Percentiles rank a stretch among this genome's conserved stretches.
Evolutionary conservation across 2,113 vertebrate genomes (phyloP).

Genomic region (Caranx melampygus): DNA sequence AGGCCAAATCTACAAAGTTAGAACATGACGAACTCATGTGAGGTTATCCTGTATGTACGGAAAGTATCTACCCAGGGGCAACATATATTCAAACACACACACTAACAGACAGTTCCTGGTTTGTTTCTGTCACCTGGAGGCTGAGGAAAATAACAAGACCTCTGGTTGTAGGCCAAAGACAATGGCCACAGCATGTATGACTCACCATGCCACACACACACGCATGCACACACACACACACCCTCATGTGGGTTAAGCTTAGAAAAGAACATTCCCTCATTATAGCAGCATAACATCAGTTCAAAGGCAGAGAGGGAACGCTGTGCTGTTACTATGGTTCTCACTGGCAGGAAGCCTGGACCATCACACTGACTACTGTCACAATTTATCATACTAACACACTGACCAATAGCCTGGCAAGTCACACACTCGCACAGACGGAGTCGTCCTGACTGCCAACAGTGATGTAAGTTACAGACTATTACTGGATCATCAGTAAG

Average conservation of each 20-base stretch:
- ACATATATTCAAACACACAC: background rate
- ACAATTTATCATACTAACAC: slow-evolving; percentile 57
- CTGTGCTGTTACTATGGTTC: slow-evolving; percentile 57
- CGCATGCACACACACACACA: slow-evolving; percentile 5
- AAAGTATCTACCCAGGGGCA: slow-evolving; percentile 15
- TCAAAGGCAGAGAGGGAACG: slow-evolving; percentile 56
- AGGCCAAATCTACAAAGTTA: slow-evolving; percentile 30
- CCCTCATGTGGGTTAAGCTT: slow-evolving; percentile 51
- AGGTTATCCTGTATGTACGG: slow-evolving; percentile 24
- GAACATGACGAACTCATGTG: slow-evolving; percentile 55
- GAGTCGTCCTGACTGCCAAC: slow-evolving; percentile 21
- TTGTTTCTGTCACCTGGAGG: slow-evolving; percentile 60
- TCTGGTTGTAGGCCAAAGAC: slow-evolving; percentile 63
- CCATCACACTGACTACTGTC: slow-evolving; percentile 57
- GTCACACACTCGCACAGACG: slow-evolving; percentile 23
- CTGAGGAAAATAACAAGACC: slow-evolving; percentile 52
- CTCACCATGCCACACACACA: slow-evolving; percentile 38
- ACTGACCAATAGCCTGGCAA: slow-evolving; percentile 51
- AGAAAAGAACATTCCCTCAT: slow-evolving; percentile 72
- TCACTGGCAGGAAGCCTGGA: slow-evolving; percentile 62
- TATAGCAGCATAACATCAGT: slow-evolving; percentile 58
- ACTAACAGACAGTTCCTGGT: slow-evolving; percentile 9
- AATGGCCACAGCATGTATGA: slow-evolving; percentile 66
- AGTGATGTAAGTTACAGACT: slow-evolving; percentile 42
- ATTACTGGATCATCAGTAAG: slow-evolving; percentile 27